Conservation (phyloP, 2,797 vertebrate species). For the Brachyrhaphis roseni region DNA sequence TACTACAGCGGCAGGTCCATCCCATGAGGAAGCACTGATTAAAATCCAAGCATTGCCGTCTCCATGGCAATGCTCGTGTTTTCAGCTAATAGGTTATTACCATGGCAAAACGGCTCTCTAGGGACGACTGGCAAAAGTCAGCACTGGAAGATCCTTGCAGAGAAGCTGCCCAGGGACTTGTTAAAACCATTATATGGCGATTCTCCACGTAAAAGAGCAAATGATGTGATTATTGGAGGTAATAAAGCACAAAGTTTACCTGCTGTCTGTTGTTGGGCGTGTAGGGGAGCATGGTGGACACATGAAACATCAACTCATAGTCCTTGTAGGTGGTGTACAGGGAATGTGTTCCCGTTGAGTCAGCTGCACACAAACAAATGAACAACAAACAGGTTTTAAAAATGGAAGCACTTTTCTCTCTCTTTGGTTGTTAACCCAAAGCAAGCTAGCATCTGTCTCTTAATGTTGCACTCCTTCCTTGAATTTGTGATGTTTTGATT, state of each 20-base stretch:
- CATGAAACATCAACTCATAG: constrained; percentile 98
- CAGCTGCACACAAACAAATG: constrained; percentile 80
- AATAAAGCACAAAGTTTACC: constrained; percentile 62
- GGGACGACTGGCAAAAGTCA: constrained; percentile 56
- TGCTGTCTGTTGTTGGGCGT: constrained; percentile 97
- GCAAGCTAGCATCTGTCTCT: no score
- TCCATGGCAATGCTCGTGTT: constrained; percentile 59
- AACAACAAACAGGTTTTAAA: constrained; percentile 6
- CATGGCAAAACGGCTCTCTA: constrained; percentile 56
- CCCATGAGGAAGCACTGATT: constrained; percentile 64
- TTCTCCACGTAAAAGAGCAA: constrained; percentile 17
- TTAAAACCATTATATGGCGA: constrained; percentile 39
- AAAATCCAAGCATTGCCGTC: constrained; percentile 61
- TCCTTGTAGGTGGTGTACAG: constrained; percentile 99
- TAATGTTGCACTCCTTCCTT: no score
- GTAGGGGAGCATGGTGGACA: constrained; percentile 96
- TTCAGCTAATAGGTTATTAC: constrained; percentile 65
- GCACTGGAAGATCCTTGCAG: constrained; percentile 54
- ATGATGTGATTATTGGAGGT: constrained; percentile 7
- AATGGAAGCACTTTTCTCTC: no score
- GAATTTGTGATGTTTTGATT: no score
- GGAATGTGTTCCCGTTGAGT: constrained; percentile 96
- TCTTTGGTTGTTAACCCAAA: no score
- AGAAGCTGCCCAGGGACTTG: constrained; percentile 54
- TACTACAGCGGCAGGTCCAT: constrained; percentile 45